Percentiles rank a stretch among this genome's conserved stretches.
Conservation (phyloP, 2,797 vertebrate species). For the Liasis olivaceus region DNA sequence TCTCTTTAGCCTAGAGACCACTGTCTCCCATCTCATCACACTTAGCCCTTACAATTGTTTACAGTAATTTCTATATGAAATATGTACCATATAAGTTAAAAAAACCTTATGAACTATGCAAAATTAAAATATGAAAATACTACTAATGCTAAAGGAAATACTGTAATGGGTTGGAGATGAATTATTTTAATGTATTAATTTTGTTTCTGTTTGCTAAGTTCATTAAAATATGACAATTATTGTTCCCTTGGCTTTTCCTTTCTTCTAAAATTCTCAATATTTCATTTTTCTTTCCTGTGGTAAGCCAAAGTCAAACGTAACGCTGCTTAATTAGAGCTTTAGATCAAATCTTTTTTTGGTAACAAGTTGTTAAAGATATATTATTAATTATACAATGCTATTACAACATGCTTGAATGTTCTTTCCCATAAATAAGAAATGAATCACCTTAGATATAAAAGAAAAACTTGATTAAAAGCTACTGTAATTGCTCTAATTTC, state of each 20-base stretch:
- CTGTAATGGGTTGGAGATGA: background rate
- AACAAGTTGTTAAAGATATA: constrained; percentile 17
- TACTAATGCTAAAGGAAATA: background rate
- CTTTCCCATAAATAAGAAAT: constrained; percentile 14
- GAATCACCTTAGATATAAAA: constrained; percentile 4
- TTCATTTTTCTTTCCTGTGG: constrained; percentile 5
- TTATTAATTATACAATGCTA: constrained; percentile 17
- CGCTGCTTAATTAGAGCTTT: background rate
- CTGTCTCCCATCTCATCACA: background rate
- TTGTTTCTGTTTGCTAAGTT: background rate
- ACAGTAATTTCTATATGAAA: background rate
- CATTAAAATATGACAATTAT: background rate
- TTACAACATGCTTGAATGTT: background rate
- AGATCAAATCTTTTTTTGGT: background rate
- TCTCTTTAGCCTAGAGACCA: background rate
- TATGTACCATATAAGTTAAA: background rate
- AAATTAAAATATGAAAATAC: background rate
- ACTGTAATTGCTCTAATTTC: constrained; percentile 15
- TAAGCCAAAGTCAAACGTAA: background rate
- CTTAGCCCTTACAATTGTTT: background rate
- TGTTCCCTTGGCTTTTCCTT: background rate
- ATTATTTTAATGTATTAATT: background rate
- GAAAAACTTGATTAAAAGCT: constrained; percentile 1
- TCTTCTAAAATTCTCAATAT: background rate
- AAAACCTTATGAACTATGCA: background rate